These are phyloP conservation scores for Matsumyia berberina DNA, from an alignment of 2,888 invertebrate genomes.

Conservation along the genomic window DNA sequence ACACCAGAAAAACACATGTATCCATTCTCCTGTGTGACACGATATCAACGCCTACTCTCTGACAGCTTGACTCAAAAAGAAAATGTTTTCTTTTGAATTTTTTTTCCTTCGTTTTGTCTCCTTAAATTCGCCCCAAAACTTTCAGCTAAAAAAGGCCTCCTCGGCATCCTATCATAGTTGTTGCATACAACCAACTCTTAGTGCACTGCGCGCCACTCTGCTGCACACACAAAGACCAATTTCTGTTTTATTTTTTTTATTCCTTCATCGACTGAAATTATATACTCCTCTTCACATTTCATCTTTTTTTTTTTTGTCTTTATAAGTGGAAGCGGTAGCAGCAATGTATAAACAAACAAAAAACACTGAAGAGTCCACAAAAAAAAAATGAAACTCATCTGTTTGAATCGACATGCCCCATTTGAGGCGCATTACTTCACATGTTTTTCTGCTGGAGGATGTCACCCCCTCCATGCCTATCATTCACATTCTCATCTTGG, in stretches of 20 bases:
- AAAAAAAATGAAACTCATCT: conserved; percentile 45
- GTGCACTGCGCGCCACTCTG: too few relatives aligned
- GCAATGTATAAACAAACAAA: conserved; percentile 13
- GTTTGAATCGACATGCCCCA: conserved; percentile 44
- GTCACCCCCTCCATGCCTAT: conserved; percentile 14
- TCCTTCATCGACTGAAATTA: not conserved
- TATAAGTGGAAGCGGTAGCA: not conserved
- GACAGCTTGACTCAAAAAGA: conserved; percentile 6
- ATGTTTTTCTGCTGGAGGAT: conserved; percentile 9
- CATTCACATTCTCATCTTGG: conserved; percentile 46
- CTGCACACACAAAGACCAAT: too few relatives aligned
- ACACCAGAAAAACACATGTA: not conserved
- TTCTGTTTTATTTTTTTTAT: not conserved
- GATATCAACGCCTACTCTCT: conserved; percentile 11
- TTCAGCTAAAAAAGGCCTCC: not conserved
- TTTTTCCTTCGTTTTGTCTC: not conserved
- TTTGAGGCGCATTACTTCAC: conserved; percentile 47
- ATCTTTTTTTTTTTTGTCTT: not conserved
- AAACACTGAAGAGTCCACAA: not conserved
- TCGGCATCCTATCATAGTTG: not conserved
- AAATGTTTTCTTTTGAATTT: not conserved
- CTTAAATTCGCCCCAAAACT: not conserved
- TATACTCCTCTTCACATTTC: not conserved
- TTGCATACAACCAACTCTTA: not conserved
- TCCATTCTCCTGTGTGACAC: conserved; percentile 5